Evolutionary conservation across 2,797 vertebrate genomes (phyloP).

Genomic region (Hybognathus amarus): DNA sequence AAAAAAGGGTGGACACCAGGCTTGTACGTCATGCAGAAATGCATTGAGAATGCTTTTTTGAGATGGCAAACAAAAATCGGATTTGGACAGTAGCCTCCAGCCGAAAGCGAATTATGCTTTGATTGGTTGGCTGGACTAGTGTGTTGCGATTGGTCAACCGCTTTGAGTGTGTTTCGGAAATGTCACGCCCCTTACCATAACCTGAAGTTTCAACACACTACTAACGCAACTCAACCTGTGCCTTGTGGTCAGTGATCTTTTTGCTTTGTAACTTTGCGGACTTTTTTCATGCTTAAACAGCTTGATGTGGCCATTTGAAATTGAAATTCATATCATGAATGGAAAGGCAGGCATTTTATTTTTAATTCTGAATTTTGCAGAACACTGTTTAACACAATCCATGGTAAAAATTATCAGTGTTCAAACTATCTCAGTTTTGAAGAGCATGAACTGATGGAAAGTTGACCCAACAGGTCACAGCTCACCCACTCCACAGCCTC

Average conservation of each 20-base stretch:
- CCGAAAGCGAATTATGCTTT: background rate
- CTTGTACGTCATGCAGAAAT: background rate
- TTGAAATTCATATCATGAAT: background rate
- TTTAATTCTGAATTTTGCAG: background rate
- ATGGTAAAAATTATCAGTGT: conserved; percentile 13
- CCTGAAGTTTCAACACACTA: too few relatives aligned
- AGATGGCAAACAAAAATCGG: background rate
- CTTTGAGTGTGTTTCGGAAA: background rate
- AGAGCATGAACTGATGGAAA: conserved; percentile 16
- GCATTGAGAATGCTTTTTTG: background rate
- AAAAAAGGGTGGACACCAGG: background rate
- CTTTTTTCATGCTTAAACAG: background rate
- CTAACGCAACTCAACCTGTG: background rate
- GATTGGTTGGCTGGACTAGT: background rate
- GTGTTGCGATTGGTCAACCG: background rate
- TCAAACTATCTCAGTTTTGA: background rate
- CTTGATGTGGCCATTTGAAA: background rate
- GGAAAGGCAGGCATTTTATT: background rate
- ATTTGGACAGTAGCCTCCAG: background rate
- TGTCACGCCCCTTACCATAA: background rate
- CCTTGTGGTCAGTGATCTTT: background rate
- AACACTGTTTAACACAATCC: background rate
- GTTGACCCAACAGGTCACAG: conserved; percentile 2
- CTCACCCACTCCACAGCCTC: background rate
- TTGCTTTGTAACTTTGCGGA: background rate